Evolutionary conservation across 1,140 invertebrate species (phyloP).

Genomic region (Dolichoris vasculosae): DNA sequence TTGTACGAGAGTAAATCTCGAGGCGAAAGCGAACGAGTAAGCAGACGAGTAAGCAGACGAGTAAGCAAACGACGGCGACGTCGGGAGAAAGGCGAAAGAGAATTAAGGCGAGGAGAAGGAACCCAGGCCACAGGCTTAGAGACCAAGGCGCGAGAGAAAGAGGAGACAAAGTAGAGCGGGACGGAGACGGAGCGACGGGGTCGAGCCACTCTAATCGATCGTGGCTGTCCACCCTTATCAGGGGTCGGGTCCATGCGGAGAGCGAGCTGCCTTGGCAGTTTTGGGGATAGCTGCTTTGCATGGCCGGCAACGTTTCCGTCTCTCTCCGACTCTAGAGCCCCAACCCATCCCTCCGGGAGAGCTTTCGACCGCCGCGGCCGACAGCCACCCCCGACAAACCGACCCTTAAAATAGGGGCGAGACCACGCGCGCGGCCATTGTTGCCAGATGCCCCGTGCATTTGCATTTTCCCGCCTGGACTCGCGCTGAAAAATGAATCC

Average conservation of each 20-base stretch:
- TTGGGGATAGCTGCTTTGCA: constrained; percentile 69
- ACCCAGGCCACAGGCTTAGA: not conserved
- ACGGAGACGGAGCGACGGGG: constrained; percentile 26
- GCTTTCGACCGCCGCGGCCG: constrained; percentile 42
- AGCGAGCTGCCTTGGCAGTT: constrained; percentile 41
- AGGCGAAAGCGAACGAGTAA: constrained; percentile 7
- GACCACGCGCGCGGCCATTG: constrained; percentile 71
- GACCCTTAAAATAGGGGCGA: constrained; percentile 75
- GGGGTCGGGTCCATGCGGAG: constrained; percentile 62
- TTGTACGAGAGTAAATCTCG: constrained; percentile 45
- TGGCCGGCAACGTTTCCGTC: constrained; percentile 70
- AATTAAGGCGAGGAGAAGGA: constrained; percentile 44
- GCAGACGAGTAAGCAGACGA: no score
- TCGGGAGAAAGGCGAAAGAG: constrained; percentile 49
- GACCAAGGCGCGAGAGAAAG: constrained; percentile 44
- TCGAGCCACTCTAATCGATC: constrained; percentile 72
- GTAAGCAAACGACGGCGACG: not conserved
- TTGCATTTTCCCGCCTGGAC: constrained; percentile 70
- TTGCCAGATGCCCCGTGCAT: constrained; percentile 75
- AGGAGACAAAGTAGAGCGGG: constrained; percentile 52
- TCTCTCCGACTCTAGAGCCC: constrained; percentile 39
- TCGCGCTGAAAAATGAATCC: constrained; percentile 57
- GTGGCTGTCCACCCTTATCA: constrained; percentile 76
- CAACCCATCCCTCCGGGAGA: constrained; percentile 43
- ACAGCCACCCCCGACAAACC: constrained; percentile 67